Base-by-base conservation (phyloP, 2,797 vertebrate species). In the Garrulus glandarius region DNA sequence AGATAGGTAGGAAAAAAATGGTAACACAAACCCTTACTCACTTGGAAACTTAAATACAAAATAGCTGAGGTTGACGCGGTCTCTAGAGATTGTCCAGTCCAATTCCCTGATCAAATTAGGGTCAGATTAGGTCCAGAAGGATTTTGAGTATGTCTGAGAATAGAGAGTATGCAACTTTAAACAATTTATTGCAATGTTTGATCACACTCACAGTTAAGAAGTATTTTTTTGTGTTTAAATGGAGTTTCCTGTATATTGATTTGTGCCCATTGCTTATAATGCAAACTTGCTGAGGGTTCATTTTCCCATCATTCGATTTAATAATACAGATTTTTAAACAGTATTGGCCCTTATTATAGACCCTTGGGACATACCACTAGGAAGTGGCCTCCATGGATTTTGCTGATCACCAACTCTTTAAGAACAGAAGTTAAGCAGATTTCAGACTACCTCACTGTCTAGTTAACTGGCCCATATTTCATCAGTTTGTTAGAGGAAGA, bases 41-140 rank as follows among this genome's bases (percentile, higher is more conserved):
- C 19, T 49, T 44, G 44, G 26, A 78, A 92, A 65, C 13, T 27
- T 79, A 64, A 71, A 52, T 34, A 84, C 36, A 93, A 68, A 87
- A 82, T 13, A 44, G 8, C 22, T 85, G 64, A 83, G 5, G 4
- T 23, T 76, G 47, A 34, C 65, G 76, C 6, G 29, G 13, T 68
- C 8, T 80, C 43, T 52, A 60, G 43, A 75, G n/a, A 61, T 5
- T 55, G 2, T 9, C 23, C 8, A n/a, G 24, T 29, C 16, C 13
- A 55, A 13, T 5, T 6, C 5, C 6, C 2, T 15, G 13, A 32
- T 56, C 20, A 72, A 46, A 71, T 19, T 44, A 75, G 12, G 8
- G 23, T 52, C 20, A 61, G 29, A 47, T 10, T 15, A 19, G 2
- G 4, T 44, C 12, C 26, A 70, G n/a, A 70, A 3, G 1, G 13